These are phyloP conservation scores for Dolomedes plantarius DNA, from an alignment of 2,888 invertebrate genomes.

Conservation along the genomic window DNA sequence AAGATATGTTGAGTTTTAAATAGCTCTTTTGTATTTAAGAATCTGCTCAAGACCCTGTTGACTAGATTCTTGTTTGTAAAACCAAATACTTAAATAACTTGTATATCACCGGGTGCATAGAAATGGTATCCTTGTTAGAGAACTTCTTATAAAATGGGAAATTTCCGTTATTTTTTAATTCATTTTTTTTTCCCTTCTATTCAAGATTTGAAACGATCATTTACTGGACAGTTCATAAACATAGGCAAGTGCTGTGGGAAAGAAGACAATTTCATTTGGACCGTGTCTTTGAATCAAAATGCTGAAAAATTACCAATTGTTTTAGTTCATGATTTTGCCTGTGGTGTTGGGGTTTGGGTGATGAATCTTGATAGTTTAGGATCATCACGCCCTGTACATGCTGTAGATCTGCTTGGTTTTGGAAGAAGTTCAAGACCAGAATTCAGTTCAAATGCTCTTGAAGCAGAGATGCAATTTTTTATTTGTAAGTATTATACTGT, in stretches of 20 bases:
- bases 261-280: constrained; percentile 83
- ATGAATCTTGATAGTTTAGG: constrained; percentile 88
- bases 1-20: no score
- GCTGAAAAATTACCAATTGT: constrained; percentile 83
- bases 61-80: no score
- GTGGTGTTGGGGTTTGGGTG: constrained; percentile 95
- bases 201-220: constrained; percentile 72
- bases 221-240: constrained; percentile 64
- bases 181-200: constrained; percentile 19
- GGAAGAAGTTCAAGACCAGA: constrained; percentile 93
- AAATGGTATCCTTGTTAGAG: no score
- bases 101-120: no score
- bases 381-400: constrained; percentile 88
- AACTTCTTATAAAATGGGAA: no score
- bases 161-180: no score
- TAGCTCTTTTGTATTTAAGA: no score
- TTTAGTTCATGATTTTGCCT: constrained; percentile 93
- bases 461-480: constrained; percentile 92
- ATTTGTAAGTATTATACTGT: constrained; percentile 78
- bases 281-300: constrained; percentile 81
- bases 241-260: constrained; percentile 79
- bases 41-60: no score
- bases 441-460: constrained; percentile 86
- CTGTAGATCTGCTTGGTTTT: constrained; percentile 92
- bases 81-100: no score